A percentile compares a stretch with the other conserved stretches of the same genome.
Evolutionary conservation across 2,113 vertebrate species (phyloP).

Genomic region (Archocentrus centrarchus): DNA sequence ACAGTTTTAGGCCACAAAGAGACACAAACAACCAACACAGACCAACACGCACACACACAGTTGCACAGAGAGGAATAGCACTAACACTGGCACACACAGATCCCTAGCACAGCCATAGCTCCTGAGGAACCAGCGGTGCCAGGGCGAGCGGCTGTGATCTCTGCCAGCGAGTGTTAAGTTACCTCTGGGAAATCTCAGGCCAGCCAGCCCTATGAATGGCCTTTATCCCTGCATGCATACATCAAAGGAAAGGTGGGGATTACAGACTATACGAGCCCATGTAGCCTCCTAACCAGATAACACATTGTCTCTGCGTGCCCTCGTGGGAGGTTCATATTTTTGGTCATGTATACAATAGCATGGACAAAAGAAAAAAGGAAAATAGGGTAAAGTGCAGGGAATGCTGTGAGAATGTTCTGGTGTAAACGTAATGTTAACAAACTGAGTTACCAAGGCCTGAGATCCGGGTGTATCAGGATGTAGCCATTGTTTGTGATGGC

Average conservation of each 20-base stretch:
- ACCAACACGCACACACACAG: constrained; percentile 62
- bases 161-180: constrained; percentile 83
- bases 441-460: constrained; percentile 92
- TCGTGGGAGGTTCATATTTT: constrained; percentile 49
- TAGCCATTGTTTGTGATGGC: constrained; percentile 99
- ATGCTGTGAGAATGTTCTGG: constrained; percentile 37
- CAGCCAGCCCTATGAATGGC: constrained; percentile 83
- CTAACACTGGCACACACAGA: constrained; percentile 80
- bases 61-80: constrained; percentile 74
- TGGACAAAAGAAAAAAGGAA: constrained; percentile 55
- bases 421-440: constrained; percentile 16
- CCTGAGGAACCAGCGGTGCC: constrained; percentile 68
- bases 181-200: constrained; percentile 84
- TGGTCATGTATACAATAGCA: constrained; percentile 46
- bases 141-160: constrained; percentile 75
- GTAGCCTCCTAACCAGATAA: constrained; percentile 68
- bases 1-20: constrained; percentile 75
- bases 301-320: constrained; percentile 60
- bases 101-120: constrained; percentile 77
- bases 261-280: constrained; percentile 80
- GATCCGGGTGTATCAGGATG: constrained; percentile 96
- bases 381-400: constrained; percentile 65
- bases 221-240: constrained; percentile 87
- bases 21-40: constrained; percentile 67
- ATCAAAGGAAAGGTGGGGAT: constrained; percentile 86